Conservation (phyloP, 2,797 vertebrate genomes). For the Sebastes baramenuke region DNA sequence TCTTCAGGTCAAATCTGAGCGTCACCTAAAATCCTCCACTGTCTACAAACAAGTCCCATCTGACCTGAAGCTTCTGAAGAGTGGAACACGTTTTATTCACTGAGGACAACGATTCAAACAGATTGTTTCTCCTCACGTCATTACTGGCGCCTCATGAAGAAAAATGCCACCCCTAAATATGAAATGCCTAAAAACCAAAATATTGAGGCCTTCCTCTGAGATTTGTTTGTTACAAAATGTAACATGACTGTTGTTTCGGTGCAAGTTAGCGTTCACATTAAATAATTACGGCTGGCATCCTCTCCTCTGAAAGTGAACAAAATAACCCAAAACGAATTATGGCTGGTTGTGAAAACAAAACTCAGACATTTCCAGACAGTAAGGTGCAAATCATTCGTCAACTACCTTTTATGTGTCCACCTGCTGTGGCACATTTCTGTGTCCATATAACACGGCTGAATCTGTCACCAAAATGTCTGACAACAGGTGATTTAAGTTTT, state of each 20-base stretch:
- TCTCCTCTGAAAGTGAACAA: conserved; percentile 18
- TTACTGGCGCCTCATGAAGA: conserved; percentile 28
- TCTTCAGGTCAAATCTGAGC: accelerated
- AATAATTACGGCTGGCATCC: conserved; percentile 11
- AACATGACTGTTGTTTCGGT: conserved; percentile 11
- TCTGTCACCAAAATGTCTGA: not conserved
- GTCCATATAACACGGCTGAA: not conserved
- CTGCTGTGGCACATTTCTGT: not conserved
- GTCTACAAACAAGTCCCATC: not conserved
- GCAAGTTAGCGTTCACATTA: conserved; percentile 12
- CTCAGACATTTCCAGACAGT: conserved; percentile 15
- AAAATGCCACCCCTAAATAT: conserved; percentile 3
- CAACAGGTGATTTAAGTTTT: conserved; percentile 8
- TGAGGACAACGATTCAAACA: too few species aligned
- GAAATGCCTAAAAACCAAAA: conserved; percentile 11
- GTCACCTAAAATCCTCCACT: not conserved
- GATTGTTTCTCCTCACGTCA: not conserved
- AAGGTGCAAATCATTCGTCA: not conserved
- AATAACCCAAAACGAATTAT: not conserved
- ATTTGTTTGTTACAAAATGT: not conserved
- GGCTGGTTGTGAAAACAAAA: conserved; percentile 25
- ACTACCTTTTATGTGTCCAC: not conserved
- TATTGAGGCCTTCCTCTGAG: not conserved
- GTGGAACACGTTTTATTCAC: not conserved
- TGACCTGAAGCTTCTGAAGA: not conserved